phyloP scores from a whole-genome alignment of 2,888 invertebrate species.

The Strigamia crassipes region DNA sequence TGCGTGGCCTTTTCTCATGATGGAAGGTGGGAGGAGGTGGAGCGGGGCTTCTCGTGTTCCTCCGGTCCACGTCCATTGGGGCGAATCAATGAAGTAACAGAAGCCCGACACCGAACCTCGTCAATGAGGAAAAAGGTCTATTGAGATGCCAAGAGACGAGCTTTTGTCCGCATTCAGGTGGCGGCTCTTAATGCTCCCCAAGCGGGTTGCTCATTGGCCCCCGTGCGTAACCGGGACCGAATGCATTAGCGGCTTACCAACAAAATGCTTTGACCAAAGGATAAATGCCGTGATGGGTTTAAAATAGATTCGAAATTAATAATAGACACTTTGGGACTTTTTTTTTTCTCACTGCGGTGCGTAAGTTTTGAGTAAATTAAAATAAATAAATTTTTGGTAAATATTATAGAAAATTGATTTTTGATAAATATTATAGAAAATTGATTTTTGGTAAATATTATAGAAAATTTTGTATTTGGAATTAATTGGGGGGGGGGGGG shows the following conservation, averaged over 20 bases:
- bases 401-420: no score
- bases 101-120: conserved; percentile 40
- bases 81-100: conserved; percentile 42
- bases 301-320: conserved; percentile 13
- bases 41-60: conserved; percentile 38
- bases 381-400: no score
- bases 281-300: conserved; percentile 30
- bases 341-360: no score
- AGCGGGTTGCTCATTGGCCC: conserved; percentile 40
- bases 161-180: conserved; percentile 38
- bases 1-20: conserved; percentile 31
- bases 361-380: no score
- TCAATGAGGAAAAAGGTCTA: conserved; percentile 34
- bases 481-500: no score
- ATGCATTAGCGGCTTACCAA: conserved; percentile 38
- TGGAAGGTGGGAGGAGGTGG: neutral
- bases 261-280: conserved; percentile 10
- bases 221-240: conserved; percentile 33
- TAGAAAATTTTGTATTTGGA: no score
- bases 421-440: no score
- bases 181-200: conserved; percentile 35
- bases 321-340: neutral
- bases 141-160: conserved; percentile 26
- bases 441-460: no score
- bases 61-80: conserved; percentile 32